These are phyloP conservation scores for Amphipyra berbera DNA, from an alignment of 2,888 invertebrate genomes.

Conservation along the genomic window DNA sequence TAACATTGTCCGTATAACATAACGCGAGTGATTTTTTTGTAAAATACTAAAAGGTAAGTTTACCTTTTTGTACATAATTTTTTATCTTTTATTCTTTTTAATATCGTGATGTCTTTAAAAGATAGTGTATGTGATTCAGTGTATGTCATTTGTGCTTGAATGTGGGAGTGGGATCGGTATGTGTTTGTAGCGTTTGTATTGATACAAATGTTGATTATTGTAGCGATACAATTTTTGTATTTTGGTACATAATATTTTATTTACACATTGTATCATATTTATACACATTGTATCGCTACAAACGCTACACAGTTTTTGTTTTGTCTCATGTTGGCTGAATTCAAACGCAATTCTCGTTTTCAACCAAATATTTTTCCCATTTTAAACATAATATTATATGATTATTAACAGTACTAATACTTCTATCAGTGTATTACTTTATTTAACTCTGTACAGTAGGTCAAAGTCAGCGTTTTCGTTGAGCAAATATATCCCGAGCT, in stretches of 20 bases:
- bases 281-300: background rate
- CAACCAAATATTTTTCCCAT: background rate
- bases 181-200: conserved; percentile 3
- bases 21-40: conserved; percentile 39
- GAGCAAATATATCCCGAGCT: background rate
- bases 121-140: background rate
- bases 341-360: background rate
- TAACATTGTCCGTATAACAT: conserved; percentile 5
- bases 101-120: conserved; percentile 1
- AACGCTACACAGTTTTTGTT: background rate
- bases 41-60: conserved; percentile 44
- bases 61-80: conserved; percentile 50
- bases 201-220: background rate
- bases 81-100: conserved; percentile 1
- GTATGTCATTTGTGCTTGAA: background rate
- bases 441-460: background rate
- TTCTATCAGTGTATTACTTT: background rate
- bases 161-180: conserved; percentile 3
- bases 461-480: background rate
- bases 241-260: no score
- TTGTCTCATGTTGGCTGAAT: background rate
- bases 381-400: background rate
- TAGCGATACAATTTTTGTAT: no score
- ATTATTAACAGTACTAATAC: background rate
- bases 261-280: no score